Conservation (phyloP, 1,140 invertebrate species). For the Heliconius nattereri region DNA sequence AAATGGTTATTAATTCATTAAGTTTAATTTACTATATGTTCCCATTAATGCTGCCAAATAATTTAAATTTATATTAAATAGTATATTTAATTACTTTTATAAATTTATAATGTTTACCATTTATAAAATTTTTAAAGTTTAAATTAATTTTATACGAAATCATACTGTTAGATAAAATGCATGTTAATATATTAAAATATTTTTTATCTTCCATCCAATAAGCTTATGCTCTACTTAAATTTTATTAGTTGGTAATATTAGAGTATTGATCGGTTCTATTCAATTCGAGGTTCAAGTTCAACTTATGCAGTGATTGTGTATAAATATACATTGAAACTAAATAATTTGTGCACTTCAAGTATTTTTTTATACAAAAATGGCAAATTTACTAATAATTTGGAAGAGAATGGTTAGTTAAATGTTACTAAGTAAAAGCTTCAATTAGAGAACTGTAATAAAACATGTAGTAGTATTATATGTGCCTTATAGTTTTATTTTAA, state of each 20-base stretch:
- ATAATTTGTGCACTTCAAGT: neutral
- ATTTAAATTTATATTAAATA: no score
- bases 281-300: neutral
- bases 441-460: neutral
- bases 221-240: neutral
- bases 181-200: no score
- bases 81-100: no score
- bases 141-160: no score
- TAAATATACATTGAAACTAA: neutral
- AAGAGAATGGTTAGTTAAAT: slow-evolving; percentile 62
- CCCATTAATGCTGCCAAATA: no score
- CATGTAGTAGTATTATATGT: neutral
- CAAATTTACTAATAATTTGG: slow-evolving; percentile 65
- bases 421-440: neutral
- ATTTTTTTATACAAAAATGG: slow-evolving; percentile 46
- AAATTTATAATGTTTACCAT: no score
- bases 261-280: slow-evolving; percentile 24
- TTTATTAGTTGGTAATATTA: slow-evolving; percentile 21
- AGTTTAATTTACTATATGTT: no score
- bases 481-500: neutral
- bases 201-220: neutral
- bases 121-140: no score
- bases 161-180: no score
- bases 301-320: neutral
- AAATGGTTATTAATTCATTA: no score